Base-by-base conservation (phyloP, 2,797 vertebrate species). In the Hipposideros larvatus region DNA sequence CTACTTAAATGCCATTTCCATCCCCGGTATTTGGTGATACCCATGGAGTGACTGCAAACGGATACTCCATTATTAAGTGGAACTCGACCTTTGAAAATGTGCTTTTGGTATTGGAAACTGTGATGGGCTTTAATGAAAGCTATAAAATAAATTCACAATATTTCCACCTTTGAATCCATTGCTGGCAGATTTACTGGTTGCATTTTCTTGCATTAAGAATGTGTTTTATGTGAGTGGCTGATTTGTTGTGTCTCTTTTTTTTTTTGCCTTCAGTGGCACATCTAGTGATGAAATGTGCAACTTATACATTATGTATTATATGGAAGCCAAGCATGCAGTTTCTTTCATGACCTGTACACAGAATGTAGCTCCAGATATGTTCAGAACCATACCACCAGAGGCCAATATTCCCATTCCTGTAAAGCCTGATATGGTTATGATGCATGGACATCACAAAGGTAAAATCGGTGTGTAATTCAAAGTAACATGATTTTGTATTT, bases 301-400 rank as follows among this genome's bases (percentile, higher is more conserved):
- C 98, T 99, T 99, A 97, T 99, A 99, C 92, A 99, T 99, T 75
- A 99, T 99, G 99, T 99, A 99, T 98, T 99, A 99, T 98, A 99
- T 99, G 99, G 99, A 99, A 94, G 99, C 99, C 96, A 99, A 98
- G 93, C 98, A 99, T 48, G 99, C 99, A 16, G 95, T 98, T 61
- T 99, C 99, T 5, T 99, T 99, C 96, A 99, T 99, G 99, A 99
- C 98, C 92, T 99, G 99, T 97, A 99, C 99, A 95, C 98, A 99
- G 65, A 98, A 98, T 0, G 98, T 99, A 73, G 98, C 98, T 75
- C 98, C 98, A 19, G 98, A 99, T 48, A 98, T 99, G 83, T 99
- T 99, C 97, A 98, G 98, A 97, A 97, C 98, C 84, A 99, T 99
- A 96, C 99, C 99, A 0, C 96, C 98, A 24, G 99, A 99, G 94